phyloP scores from a whole-genome alignment of 2,888 invertebrate species.

The Pristionchus fissidentatus region DNA sequence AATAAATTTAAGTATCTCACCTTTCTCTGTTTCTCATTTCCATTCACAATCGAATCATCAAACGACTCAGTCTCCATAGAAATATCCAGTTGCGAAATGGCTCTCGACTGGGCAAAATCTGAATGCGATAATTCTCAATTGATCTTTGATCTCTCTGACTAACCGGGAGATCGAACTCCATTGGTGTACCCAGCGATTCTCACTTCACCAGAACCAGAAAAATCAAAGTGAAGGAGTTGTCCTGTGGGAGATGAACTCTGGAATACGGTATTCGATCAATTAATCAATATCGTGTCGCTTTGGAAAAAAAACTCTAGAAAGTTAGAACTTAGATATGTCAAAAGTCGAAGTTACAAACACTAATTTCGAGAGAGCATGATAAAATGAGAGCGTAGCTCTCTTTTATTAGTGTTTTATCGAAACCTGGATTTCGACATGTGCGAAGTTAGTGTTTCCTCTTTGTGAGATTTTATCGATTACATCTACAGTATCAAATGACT shows the following conservation, averaged over 20 bases:
- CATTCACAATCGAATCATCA: not conserved
- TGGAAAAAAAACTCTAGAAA: too few relatives aligned
- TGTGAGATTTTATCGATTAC: not conserved
- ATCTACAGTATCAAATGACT: not conserved
- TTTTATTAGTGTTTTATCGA: too few relatives aligned
- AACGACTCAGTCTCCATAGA: not conserved
- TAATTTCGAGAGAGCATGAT: too few relatives aligned
- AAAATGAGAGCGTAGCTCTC: too few relatives aligned
- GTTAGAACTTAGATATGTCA: too few relatives aligned
- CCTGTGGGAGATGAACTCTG: not conserved
- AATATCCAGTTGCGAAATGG: not conserved
- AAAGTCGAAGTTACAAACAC: too few relatives aligned
- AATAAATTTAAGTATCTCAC: not conserved
- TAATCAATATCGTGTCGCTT: too few relatives aligned
- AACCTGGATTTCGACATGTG: too few relatives aligned
- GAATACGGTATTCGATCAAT: too few relatives aligned
- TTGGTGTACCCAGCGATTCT: constrained; percentile 6
- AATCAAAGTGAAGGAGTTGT: constrained; percentile 1
- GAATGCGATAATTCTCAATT: not conserved
- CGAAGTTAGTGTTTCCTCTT: too few relatives aligned
- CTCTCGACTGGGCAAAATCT: not conserved
- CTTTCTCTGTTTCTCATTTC: constrained; percentile 1
- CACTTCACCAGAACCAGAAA: not conserved
- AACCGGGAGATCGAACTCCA: not conserved
- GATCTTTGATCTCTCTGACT: not conserved